Percentiles rank a stretch among this genome's conserved stretches.
Conservation (phyloP, 2,797 vertebrate genomes). For the Fistularia tabacaria region DNA sequence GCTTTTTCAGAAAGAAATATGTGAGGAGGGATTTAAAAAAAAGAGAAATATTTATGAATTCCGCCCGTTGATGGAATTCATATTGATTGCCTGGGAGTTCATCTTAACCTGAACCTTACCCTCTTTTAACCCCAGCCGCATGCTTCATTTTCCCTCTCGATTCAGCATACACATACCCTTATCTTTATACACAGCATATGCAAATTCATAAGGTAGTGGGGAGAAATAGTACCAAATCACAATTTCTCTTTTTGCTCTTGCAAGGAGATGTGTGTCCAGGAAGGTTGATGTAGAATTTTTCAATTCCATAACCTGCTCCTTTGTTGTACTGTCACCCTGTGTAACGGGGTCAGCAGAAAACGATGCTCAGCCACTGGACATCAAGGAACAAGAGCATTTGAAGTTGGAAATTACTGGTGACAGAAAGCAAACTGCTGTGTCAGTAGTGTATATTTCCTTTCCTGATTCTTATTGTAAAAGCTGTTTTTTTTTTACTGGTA, state of each 20-base stretch:
- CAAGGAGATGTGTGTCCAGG: constrained; percentile 52
- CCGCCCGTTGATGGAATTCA: not conserved
- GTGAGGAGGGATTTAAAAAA: not conserved
- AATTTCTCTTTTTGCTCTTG: constrained; percentile 44
- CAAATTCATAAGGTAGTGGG: constrained; percentile 38
- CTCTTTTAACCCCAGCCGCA: not conserved
- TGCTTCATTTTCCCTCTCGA: not conserved
- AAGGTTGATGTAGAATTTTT: constrained; percentile 63
- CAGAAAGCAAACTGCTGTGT: too few relatives aligned
- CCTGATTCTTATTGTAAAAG: too few relatives aligned
- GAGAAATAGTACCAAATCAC: constrained; percentile 45
- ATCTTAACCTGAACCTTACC: constrained; percentile 10
- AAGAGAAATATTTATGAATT: too few relatives aligned
- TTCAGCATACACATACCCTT: not conserved
- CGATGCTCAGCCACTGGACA: constrained; percentile 22
- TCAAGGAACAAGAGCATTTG: too few relatives aligned
- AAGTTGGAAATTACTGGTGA: too few relatives aligned
- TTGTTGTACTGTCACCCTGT: constrained; percentile 57
- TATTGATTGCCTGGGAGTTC: constrained; percentile 4
- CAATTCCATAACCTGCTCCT: constrained; percentile 59
- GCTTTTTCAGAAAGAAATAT: too few relatives aligned
- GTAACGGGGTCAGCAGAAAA: constrained; percentile 61
- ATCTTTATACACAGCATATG: constrained; percentile 31
- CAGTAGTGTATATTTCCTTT: too few relatives aligned
- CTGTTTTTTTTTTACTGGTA: too few relatives aligned